Evolutionary conservation across 2,888 invertebrate species (phyloP).

Genomic region (Xanthorhoe spadicearia): DNA sequence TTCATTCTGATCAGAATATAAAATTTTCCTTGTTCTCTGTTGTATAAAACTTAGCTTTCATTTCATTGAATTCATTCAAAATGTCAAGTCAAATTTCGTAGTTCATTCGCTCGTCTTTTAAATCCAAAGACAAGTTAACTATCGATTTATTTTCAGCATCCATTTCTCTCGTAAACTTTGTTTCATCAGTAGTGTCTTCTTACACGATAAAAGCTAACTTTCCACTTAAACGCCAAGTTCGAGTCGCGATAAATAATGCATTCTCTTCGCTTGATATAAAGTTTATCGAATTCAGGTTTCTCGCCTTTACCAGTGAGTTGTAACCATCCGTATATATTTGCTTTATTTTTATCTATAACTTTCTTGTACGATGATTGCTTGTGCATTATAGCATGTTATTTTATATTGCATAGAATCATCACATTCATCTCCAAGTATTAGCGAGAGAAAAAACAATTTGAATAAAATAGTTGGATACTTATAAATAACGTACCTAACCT

Average conservation of each 20-base stretch:
- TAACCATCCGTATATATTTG: not conserved
- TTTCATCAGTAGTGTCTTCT: slow-evolving; percentile 40
- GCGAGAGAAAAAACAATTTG: no score
- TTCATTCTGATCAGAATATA: not conserved
- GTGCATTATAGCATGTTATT: no score
- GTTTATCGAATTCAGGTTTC: slow-evolving; percentile 8
- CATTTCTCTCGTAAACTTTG: slow-evolving; percentile 20
- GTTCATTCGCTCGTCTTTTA: not conserved
- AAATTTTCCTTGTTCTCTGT: not conserved
- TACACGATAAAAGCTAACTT: slow-evolving; percentile 39
- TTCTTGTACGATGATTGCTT: no score
- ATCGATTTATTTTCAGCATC: slow-evolving; percentile 21
- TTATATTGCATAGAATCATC: no score
- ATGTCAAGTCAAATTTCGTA: not conserved
- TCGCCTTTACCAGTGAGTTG: not conserved
- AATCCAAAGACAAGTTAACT: slow-evolving; percentile 13
- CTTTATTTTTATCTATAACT: not conserved
- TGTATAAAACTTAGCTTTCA: not conserved
- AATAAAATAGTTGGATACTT: no score
- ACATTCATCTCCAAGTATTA: no score
- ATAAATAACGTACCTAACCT: no score
- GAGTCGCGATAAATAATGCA: slow-evolving; percentile 37
- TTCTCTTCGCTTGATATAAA: slow-evolving; percentile 17
- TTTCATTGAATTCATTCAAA: not conserved
- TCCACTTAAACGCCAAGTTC: slow-evolving; percentile 37